These are phyloP conservation scores for Paraescarpia echinospica DNA, from an alignment of 1,140 invertebrate species.

Conservation along the genomic window DNA sequence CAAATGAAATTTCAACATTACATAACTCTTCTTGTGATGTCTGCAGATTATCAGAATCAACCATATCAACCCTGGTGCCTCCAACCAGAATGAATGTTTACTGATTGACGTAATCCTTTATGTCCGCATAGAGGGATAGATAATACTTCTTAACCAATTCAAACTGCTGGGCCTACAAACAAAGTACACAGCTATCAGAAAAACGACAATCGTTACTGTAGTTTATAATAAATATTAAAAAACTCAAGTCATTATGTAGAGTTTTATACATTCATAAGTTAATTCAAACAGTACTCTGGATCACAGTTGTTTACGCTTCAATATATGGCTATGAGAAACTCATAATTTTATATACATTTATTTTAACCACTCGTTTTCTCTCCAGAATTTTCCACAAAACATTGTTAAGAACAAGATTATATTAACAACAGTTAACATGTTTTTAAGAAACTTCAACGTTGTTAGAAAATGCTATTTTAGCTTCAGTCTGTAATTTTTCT, in stretches of 20 bases:
- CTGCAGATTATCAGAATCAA: constrained; percentile 29
- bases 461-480: no score
- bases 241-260: not conserved
- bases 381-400: not conserved
- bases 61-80: constrained; percentile 65
- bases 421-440: not conserved
- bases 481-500: no score
- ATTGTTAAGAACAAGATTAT: not conserved
- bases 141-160: constrained; percentile 63
- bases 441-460: no score
- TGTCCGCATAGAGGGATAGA: constrained; percentile 58
- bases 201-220: not conserved
- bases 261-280: not conserved
- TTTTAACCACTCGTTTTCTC: not conserved
- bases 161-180: constrained; percentile 62
- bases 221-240: not conserved
- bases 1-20: no score
- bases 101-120: constrained; percentile 53
- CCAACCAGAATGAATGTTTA: constrained; percentile 63
- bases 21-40: no score
- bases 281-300: no score
- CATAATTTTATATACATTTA: not conserved
- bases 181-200: not conserved
- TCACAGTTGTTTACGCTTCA: no score
- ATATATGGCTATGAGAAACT: no score